Conservation (phyloP, 1,140 invertebrate genomes). For the Bombus polaris region DNA sequence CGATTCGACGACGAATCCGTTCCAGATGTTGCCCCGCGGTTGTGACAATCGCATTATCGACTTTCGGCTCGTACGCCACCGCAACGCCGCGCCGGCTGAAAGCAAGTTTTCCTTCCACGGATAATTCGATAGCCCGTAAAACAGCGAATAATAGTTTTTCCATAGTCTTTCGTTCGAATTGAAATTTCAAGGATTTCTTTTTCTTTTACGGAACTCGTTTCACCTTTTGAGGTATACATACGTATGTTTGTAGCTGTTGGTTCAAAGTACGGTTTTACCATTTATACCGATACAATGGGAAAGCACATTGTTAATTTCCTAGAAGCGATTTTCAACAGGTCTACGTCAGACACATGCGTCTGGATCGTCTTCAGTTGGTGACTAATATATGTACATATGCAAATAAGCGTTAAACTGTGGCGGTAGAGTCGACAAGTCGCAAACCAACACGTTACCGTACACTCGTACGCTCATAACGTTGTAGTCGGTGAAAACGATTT, state of each 20-base stretch:
- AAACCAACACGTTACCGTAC: not conserved
- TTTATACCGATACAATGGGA: not conserved
- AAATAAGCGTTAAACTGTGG: not conserved
- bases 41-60: conserved; percentile 51
- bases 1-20: conserved; percentile 43
- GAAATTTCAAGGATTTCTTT: not conserved
- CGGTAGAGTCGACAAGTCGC: not conserved
- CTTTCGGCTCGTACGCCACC: conserved; percentile 23
- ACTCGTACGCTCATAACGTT: not conserved
- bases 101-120: conserved; percentile 25
- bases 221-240: not conserved
- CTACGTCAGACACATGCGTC: not conserved
- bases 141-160: not conserved
- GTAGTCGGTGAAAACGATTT: not conserved
- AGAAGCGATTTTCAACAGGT: not conserved
- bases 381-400: not conserved
- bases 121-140: conserved; percentile 27
- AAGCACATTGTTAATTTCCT: not conserved
- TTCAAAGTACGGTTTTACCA: not conserved
- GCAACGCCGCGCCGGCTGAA: not conserved
- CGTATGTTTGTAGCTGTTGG: not conserved
- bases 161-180: not conserved
- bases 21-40: conserved; percentile 45
- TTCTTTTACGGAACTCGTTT: not conserved
- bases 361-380: not conserved